Conservation (phyloP, 2,888 invertebrate genomes). For the Tryphoninae sp. region DNA sequence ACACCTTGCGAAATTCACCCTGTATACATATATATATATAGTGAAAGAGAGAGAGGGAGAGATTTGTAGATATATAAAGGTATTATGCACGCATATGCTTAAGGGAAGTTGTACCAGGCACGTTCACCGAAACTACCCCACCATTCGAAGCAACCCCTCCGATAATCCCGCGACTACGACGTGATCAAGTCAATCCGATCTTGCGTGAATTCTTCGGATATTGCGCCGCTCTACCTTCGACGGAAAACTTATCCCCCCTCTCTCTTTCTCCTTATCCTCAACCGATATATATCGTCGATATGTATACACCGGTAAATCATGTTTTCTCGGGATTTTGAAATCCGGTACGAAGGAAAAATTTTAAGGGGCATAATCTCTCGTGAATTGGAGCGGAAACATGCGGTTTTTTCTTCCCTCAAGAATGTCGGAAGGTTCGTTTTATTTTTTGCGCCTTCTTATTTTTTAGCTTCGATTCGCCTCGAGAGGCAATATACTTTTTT, state of each 20-base stretch:
- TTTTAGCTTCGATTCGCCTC: not conserved
- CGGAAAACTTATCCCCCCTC: not conserved
- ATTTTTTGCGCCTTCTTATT: not conserved
- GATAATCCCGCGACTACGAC: constrained; percentile 31
- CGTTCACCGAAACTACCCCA: constrained; percentile 1
- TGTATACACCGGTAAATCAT: constrained; percentile 7
- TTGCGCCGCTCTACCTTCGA: not conserved
- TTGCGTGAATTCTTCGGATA: constrained; percentile 30
- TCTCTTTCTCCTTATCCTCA: too few relatives aligned
- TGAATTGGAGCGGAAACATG: not conserved
- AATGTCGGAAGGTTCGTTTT: not conserved
- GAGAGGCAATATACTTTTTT: too few relatives aligned
- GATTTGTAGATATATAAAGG: not conserved
- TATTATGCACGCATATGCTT: not conserved
- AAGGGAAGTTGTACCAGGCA: not conserved
- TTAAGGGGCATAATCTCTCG: constrained; percentile 19
- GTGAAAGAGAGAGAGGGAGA: too few relatives aligned
- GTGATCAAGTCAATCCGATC: constrained; percentile 39
- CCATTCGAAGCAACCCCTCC: constrained; percentile 7
- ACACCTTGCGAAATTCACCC: too few relatives aligned
- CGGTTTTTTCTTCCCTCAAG: not conserved
- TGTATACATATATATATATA: too few relatives aligned
- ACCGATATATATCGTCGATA: not conserved
- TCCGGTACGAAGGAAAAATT: constrained; percentile 11
- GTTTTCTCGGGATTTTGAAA: constrained; percentile 15